These are phyloP conservation scores for Nipponacmea schrenckii DNA, from an alignment of 2,888 invertebrate species.

Conservation along the genomic window DNA sequence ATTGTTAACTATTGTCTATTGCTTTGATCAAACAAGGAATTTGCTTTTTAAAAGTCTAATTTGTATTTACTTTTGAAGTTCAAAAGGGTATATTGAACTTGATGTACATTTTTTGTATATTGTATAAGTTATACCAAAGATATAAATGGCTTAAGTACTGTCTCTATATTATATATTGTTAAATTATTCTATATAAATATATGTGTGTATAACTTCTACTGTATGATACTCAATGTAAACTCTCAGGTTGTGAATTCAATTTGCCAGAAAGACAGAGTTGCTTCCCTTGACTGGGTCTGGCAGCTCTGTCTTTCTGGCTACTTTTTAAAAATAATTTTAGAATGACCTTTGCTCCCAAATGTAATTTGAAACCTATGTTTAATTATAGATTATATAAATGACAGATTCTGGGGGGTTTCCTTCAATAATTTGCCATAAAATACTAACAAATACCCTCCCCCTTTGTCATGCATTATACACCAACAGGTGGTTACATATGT, in stretches of 20 bases:
- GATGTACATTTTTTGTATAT: too few relatives aligned
- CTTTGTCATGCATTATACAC: neutral
- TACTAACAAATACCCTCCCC: too few relatives aligned
- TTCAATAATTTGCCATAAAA: neutral
- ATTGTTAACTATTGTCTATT: too few relatives aligned
- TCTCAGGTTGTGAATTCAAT: slow-evolving; percentile 2
- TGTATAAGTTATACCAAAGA: too few relatives aligned
- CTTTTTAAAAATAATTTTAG: slow-evolving; percentile 52
- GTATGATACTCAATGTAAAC: slow-evolving; percentile 4
- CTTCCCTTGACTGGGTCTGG: slow-evolving; percentile 4
- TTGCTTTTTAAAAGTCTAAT: too few relatives aligned
- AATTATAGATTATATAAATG: slow-evolving; percentile 20
- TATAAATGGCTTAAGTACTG: too few relatives aligned
- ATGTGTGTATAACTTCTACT: neutral
- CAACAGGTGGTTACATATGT: neutral
- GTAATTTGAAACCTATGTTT: slow-evolving; percentile 20
- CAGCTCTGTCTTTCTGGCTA: slow-evolving; percentile 5
- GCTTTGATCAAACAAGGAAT: too few relatives aligned
- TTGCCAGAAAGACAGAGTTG: slow-evolving; percentile 3
- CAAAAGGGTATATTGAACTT: too few relatives aligned
- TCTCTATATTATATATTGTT: neutral
- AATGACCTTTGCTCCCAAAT: slow-evolving; percentile 52
- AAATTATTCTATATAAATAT: neutral
- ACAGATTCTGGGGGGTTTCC: neutral
- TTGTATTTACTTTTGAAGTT: too few relatives aligned